These are phyloP conservation scores for Maniola jurtina DNA, from an alignment of 1,140 invertebrate species.

Conservation along the genomic window DNA sequence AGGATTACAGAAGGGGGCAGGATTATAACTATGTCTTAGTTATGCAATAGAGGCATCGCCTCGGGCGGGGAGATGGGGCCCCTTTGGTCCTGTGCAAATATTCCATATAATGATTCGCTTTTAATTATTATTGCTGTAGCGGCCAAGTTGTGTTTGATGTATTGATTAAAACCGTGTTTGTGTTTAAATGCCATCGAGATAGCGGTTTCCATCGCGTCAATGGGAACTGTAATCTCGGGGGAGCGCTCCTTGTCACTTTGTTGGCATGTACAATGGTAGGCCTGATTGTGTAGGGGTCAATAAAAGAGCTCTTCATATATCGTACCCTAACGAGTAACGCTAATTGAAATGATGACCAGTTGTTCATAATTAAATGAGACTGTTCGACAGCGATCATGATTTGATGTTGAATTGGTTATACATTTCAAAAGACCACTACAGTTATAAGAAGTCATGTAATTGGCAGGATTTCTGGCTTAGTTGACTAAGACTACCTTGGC, in stretches of 20 bases:
- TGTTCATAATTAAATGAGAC: conserved; percentile 17
- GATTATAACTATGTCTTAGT: conserved; percentile 72
- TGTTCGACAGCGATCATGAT: neutral
- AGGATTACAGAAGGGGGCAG: conserved; percentile 66
- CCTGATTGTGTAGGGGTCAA: conserved; percentile 39
- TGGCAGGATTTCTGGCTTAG: no score
- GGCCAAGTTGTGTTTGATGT: conserved; percentile 74
- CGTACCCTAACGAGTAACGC: conserved; percentile 27
- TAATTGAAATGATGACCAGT: conserved; percentile 28
- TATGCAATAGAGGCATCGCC: conserved; percentile 64
- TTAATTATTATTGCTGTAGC: conserved; percentile 77
- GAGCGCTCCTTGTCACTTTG: conserved; percentile 39
- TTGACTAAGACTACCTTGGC: no score
- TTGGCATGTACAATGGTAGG: conserved; percentile 23
- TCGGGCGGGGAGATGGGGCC: conserved; percentile 50
- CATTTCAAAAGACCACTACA: no score
- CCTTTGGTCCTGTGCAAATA: conserved; percentile 74
- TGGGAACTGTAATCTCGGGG: conserved; percentile 55
- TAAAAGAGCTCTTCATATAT: conserved; percentile 28
- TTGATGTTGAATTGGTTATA: neutral
- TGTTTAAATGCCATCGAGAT: conserved; percentile 64
- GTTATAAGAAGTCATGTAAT: no score
- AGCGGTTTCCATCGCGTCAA: conserved; percentile 49
- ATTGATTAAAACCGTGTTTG: conserved; percentile 77
- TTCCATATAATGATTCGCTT: conserved; percentile 76